Evolutionary conservation across 2,888 invertebrate genomes (phyloP).

Genomic region (Acanthosepion lycidas): DNA sequence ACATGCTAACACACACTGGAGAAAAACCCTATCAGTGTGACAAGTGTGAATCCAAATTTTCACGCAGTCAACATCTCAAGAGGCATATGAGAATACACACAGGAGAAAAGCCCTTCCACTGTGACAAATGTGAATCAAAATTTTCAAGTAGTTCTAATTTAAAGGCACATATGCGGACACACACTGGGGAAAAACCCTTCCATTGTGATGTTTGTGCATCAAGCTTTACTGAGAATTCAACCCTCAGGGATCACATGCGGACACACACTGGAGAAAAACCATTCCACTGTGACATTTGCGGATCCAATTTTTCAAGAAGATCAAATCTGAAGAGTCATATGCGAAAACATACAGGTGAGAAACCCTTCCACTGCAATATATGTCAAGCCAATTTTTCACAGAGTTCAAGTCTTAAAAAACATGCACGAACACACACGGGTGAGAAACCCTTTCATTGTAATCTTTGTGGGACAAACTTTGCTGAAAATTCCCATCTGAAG

Average conservation of each 20-base stretch:
- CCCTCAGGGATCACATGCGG: slow-evolving; percentile 75
- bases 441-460: slow-evolving; percentile 48
- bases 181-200: slow-evolving; percentile 50
- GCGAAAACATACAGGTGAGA: slow-evolving; percentile 50
- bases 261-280: slow-evolving; percentile 77
- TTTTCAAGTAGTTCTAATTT: slow-evolving; percentile 39
- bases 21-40: slow-evolving; percentile 56
- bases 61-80: slow-evolving; percentile 54
- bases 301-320: slow-evolving; percentile 46
- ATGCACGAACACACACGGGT: slow-evolving; percentile 46
- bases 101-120: slow-evolving; percentile 53
- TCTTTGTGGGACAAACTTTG: slow-evolving; percentile 34
- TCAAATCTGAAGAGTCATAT: slow-evolving; percentile 49
- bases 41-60: slow-evolving; percentile 53
- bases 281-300: slow-evolving; percentile 71
- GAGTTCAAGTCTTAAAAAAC: slow-evolving; percentile 44
- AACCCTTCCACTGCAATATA: slow-evolving; percentile 49
- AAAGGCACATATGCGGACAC: not conserved
- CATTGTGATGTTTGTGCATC: slow-evolving; percentile 49
- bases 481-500: slow-evolving; percentile 1
- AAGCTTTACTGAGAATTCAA: slow-evolving; percentile 49
- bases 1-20: slow-evolving; percentile 52
- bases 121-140: slow-evolving; percentile 53
- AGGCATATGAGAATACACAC: slow-evolving; percentile 54
- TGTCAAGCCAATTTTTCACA: slow-evolving; percentile 46